Base-by-base conservation (phyloP, 2,797 vertebrate genomes). In the Sphenopsis melanotis region DNA sequence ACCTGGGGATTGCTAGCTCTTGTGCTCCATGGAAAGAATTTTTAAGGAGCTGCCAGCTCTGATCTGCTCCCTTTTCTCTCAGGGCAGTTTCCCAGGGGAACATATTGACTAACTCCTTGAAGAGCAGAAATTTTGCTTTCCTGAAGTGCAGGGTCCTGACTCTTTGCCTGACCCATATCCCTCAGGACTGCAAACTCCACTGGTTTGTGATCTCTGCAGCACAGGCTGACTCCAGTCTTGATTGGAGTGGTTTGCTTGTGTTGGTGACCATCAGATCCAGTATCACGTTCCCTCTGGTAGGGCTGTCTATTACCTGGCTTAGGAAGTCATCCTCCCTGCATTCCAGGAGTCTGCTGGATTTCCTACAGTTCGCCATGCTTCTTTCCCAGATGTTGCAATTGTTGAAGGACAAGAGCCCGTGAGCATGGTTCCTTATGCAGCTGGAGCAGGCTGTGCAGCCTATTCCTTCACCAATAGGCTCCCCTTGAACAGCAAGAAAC, bases 301-400 rank as follows among this genome's bases (percentile, higher is more conserved):
- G 20, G 20, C 14, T 56, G 23, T 24, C 47, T 49, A 14, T 15
- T 49, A 13, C 27, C 32, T 10, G 16, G 36, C 36, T 24, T 27
- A 37, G 42, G 36, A 55, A 55, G 4, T 37, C n/a, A 50, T 44
- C 27, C 17, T 56, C 17, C 32, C 32, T 70, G 56, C 49, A 39
- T 50, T 70, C 37, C 64, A 56, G 19, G 41, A 30, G 23, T 30
- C 12, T 69, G 19, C 36, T 61, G 41, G 32, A 17, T n/a, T 49
- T 32, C 36, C 63, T 49, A 11, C 36, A 37, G 47, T 32, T 75
- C 36, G 17, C 7, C 0, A 0, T 29, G 13, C 16, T 21, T 34
- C 29, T 39, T 64, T 44, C 37, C 71, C n/a, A 57, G 37, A 15
- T 52, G 15, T 23, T 7, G 4, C n/a, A n/a, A 4, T 13, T 24